Conservation (phyloP, 2,797 vertebrate species). For the Sebastes steindachneri region DNA sequence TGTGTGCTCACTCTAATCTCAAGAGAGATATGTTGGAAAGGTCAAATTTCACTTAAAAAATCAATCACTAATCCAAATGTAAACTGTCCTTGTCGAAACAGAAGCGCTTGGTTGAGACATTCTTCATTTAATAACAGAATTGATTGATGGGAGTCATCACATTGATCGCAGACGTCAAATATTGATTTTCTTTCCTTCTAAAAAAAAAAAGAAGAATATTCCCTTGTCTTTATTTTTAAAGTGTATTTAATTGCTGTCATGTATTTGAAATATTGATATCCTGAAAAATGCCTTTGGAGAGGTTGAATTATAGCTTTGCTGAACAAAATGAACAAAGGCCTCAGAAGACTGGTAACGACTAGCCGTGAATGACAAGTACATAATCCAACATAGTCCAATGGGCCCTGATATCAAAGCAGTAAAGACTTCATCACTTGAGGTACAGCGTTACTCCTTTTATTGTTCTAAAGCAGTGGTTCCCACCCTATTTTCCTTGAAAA, state of each 20-base stretch:
- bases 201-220: neutral
- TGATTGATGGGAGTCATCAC: constrained; percentile 13
- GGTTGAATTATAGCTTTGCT: neutral
- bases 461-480: too few relatives aligned
- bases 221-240: neutral
- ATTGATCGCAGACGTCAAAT: neutral
- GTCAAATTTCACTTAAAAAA: constrained; percentile 37
- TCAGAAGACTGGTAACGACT: neutral
- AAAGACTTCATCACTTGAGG: neutral
- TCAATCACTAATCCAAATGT: constrained; percentile 26
- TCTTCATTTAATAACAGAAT: constrained; percentile 2
- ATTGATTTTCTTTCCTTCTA: neutral
- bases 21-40: neutral
- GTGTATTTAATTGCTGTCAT: constrained; percentile 14
- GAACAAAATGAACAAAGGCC: neutral
- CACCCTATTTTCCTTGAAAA: too few relatives aligned
- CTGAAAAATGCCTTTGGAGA: neutral
- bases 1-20: constrained; percentile 18
- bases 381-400: neutral
- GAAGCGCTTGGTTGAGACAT: neutral
- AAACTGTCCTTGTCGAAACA: neutral
- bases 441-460: neutral
- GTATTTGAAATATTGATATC: constrained; percentile 4
- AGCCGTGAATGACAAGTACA: neutral
- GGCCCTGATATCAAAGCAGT: neutral